These are phyloP conservation scores for Hexactinellida sp. DNA, from an alignment of 37 sponge, comb jelly and placozoan species.

Conservation along the genomic window DNA sequence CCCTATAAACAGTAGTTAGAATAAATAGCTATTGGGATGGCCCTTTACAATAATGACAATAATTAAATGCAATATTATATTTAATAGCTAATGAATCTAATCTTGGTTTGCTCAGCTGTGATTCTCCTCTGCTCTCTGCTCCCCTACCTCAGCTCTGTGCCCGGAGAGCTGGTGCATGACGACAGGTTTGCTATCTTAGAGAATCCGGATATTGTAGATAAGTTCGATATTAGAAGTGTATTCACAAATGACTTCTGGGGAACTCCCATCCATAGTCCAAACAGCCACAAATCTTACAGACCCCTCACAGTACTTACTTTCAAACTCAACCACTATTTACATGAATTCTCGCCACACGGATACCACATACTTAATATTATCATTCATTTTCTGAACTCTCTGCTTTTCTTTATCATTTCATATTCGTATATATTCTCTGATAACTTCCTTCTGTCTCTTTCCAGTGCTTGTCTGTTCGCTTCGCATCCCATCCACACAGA, in stretches of 20 bases:
- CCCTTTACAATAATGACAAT: too few relatives aligned
- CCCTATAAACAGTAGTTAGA: too few relatives aligned
- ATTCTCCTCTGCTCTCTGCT: neutral
- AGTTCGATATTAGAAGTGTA: neutral
- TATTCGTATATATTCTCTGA: conserved; percentile 24
- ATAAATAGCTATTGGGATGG: too few relatives aligned
- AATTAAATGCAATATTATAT: too few relatives aligned
- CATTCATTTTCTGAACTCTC: neutral
- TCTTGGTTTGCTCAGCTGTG: too few relatives aligned
- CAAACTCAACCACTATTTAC: conserved; percentile 17
- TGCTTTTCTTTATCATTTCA: neutral
- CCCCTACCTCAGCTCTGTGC: conserved; percentile 53
- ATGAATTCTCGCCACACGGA: neutral
- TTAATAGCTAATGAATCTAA: too few relatives aligned
- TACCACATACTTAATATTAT: conserved; percentile 17
- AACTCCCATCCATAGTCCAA: conserved; percentile 34
- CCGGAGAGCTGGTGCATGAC: conserved; percentile 64
- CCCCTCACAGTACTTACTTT: conserved; percentile 20
- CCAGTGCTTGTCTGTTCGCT: conserved; percentile 28
- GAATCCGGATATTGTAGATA: conserved; percentile 38
- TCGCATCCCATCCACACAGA: conserved; percentile 41
- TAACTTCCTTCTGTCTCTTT: neutral
- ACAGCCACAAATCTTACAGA: conserved; percentile 27
- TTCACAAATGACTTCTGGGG: conserved; percentile 82
- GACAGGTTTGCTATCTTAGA: conserved; percentile 70